Evolutionary conservation across 1,140 invertebrate genomes (phyloP), one percentile per base, ranked within the genome.

Genomic region (Cephus cinctus): DNA sequence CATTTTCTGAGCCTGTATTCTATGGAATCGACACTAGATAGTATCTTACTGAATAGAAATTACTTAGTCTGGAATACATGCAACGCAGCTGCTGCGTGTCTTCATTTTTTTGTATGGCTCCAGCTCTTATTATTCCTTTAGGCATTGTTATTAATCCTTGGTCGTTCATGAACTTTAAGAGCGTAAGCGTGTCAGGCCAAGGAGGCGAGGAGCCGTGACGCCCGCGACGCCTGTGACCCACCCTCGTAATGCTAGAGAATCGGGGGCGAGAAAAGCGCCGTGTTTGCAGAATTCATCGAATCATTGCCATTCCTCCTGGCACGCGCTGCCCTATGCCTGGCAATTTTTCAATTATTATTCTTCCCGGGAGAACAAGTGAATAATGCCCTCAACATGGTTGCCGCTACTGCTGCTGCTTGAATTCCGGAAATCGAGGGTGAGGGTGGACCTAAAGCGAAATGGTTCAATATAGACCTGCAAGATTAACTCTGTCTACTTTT

Each of bases 221-320:
- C 25, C 25, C 30, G 44, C 14, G 19, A 21, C 41, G 43, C 34
- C 49, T 44, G 8, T 9, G 9, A 8, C 12, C 27, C 27, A 8
- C 9, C 12, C 27, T 12, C 27, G 12, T 30, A 30, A 12, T 18
- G 34, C 14, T 36, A 36, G 14, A 36, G n/a, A n/a, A n/a, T n/a
- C n/a, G n/a, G n/a, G n/a, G n/a, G 39, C 52, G 53, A 54, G 57
- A 57, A 57, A 8, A 62, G 58, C 61, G 65, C 66, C 54, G 64
- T 69, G 65, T 69, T 69, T 68, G 62, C 58, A 61, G 62, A 63
- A 68, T 69, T 69, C 60, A 68, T 68, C 67, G 65, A 69, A 69
- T 69, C 63, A 68, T 68, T 64, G 64, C 62, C 65, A 65, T 68
- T 69, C 64, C 52, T 46, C 47, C 54, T 53, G 64, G 63, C 65